Conservation (phyloP, 1,140 invertebrate genomes). For the Heliconius nattereri region DNA sequence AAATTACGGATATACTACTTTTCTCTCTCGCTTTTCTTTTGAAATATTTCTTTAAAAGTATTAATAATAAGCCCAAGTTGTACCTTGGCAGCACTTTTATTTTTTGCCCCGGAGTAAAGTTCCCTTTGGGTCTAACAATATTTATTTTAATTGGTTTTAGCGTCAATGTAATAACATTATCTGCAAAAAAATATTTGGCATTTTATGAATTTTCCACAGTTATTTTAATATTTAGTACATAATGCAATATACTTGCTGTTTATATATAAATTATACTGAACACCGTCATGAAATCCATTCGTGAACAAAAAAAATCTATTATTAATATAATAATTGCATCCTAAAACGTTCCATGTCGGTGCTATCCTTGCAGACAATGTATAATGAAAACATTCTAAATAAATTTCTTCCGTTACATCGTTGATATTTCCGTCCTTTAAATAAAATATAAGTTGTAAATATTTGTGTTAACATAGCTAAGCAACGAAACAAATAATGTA, state of each 20-base stretch:
- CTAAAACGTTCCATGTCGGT: constrained; percentile 76
- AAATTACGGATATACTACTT: neutral
- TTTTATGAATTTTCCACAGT: neutral
- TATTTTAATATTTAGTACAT: too few relatives aligned
- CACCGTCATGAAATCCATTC: constrained; percentile 62
- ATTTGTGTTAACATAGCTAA: neutral
- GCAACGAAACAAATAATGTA: neutral
- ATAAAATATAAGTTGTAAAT: constrained; percentile 14
- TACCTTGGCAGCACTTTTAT: constrained; percentile 73
- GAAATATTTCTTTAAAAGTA: neutral
- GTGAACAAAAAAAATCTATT: constrained; percentile 72
- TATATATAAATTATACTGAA: constrained; percentile 58
- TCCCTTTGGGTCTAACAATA: constrained; percentile 52
- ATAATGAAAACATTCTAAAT: constrained; percentile 73
- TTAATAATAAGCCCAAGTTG: constrained; percentile 3
- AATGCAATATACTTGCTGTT: constrained; percentile 54
- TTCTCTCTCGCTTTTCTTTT: too few relatives aligned
- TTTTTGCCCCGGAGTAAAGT: constrained; percentile 57
- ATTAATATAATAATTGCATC: constrained; percentile 66
- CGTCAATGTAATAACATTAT: constrained; percentile 45
- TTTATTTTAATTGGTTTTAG: constrained; percentile 64
- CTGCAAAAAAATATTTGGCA: constrained; percentile 34
- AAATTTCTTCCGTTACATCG: constrained; percentile 55
- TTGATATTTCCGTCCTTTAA: constrained; percentile 61
- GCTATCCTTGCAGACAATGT: constrained; percentile 73